Evolutionary conservation across 1,140 invertebrate species (phyloP), one percentile per base, ranked within the genome.

Genomic region (Lucilia cuprina): DNA sequence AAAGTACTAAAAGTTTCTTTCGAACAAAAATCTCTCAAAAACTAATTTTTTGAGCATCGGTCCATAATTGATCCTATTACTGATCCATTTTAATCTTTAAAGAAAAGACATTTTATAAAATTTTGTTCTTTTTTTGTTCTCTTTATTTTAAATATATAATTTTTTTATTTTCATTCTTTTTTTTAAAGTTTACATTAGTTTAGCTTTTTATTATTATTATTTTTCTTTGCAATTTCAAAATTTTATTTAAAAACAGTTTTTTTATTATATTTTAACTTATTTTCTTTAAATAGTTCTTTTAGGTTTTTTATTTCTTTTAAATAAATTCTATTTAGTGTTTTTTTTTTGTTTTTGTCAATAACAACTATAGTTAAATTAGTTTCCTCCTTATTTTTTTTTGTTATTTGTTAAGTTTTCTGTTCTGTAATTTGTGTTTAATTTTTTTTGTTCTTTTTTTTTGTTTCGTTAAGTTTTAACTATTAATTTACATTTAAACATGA

Each of bases 401-500:
- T n/a, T n/a, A n/a, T n/a, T n/a, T n/a, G n/a, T n/a, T n/a, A n/a
- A n/a, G n/a, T n/a, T 80, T 80, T 50, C 4, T 49, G 0, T 17
- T 19, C 14, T 60, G 14, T 60, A n/a, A 3, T 77, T 77, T 77
- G 25, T 30, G 25, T 30, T 50, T 30, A 30, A 30, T 30, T 30
- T 30, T 30, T 30, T 3, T 30, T n/a, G n/a, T n/a, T n/a, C n/a
- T 30, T 30, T 30, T 2, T 80, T 80, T 50, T 7, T 49, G 2
- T 17, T 19, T 7, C n/a, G 14, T 60, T 5, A 3, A 21, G 41
- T 80, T 78, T n/a, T n/a, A 47, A 17, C 34, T 80, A 80, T 80
- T 80, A 19, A 50, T 80, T 80, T 80, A 80, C 77, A 80, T 80
- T 80, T 49, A 80, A 80, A 80, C 77, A 80, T 80, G 77, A 49